These are phyloP conservation scores for Entomobrya proxima DNA, from an alignment of 2,888 invertebrate species.

Conservation along the genomic window DNA sequence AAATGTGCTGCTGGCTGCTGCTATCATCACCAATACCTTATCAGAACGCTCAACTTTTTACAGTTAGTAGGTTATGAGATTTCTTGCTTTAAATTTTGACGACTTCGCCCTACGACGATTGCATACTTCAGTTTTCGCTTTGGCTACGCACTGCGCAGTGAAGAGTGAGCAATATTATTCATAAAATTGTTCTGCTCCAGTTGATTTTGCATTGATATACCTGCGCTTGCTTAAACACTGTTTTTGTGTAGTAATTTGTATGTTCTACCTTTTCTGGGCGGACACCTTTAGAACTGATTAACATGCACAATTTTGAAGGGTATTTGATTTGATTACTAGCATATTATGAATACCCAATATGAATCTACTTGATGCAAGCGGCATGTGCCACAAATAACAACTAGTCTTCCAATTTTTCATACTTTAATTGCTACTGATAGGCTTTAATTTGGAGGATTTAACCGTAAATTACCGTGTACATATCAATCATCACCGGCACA, in stretches of 20 bases:
- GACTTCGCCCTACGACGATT: constrained; percentile 2
- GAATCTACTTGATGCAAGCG: too few species aligned
- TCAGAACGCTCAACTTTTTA: neutral
- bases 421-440: too few species aligned
- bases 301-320: too few species aligned
- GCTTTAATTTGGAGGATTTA: too few species aligned
- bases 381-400: too few species aligned
- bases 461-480: too few species aligned
- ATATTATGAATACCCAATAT: too few species aligned
- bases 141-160: neutral
- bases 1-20: neutral
- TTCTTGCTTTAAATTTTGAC: neutral
- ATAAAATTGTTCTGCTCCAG: constrained; percentile 50
- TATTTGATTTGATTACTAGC: too few species aligned
- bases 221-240: neutral
- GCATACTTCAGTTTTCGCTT: too few species aligned
- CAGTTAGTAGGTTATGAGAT: neutral
- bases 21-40: neutral
- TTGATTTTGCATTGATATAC: constrained; percentile 32
- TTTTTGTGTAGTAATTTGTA: neutral
- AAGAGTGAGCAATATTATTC: constrained; percentile 23
- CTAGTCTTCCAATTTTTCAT: too few species aligned
- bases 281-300: constrained; percentile 14
- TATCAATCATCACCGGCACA: too few species aligned
- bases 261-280: neutral